phyloP scores from a whole-genome alignment of 2,888 invertebrate genomes.

The Carabus problematicus region DNA sequence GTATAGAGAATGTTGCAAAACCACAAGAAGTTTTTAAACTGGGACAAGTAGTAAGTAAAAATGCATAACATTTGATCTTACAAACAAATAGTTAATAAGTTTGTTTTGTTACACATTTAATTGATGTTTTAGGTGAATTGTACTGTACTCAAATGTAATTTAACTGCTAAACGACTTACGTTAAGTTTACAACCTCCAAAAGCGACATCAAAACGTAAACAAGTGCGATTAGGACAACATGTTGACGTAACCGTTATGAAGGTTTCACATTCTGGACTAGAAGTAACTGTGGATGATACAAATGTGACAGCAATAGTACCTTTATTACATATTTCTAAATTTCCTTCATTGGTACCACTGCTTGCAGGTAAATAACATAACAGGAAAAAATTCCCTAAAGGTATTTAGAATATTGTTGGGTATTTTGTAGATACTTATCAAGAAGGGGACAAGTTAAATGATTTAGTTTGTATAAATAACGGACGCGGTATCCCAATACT shows the following conservation, averaged over 20 bases:
- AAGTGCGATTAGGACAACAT: slow-evolving; percentile 58
- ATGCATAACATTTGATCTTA: slow-evolving; percentile 19
- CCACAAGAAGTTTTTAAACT: slow-evolving; percentile 62
- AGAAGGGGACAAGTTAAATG: slow-evolving; percentile 50
- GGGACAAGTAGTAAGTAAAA: slow-evolving; percentile 67
- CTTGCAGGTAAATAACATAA: slow-evolving; percentile 49
- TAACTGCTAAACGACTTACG: slow-evolving; percentile 57
- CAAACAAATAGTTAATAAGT: slow-evolving; percentile 14
- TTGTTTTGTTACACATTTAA: no score
- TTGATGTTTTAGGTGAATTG: slow-evolving; percentile 61
- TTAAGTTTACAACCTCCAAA: slow-evolving; percentile 57
- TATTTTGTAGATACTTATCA: slow-evolving; percentile 50
- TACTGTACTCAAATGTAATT: slow-evolving; percentile 58
- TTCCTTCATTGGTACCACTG: slow-evolving; percentile 53
- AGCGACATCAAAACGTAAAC: slow-evolving; percentile 47
- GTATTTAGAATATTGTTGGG: neutral
- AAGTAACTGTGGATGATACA: slow-evolving; percentile 53
- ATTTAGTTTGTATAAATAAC: slow-evolving; percentile 51
- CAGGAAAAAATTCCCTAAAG: no score
- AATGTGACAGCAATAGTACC: slow-evolving; percentile 57
- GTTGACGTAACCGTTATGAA: slow-evolving; percentile 57
- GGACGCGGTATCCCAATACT: slow-evolving; percentile 47
- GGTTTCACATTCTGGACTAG: slow-evolving; percentile 53
- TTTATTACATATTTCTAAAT: slow-evolving; percentile 54
- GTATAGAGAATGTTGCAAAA: slow-evolving; percentile 53